Evolutionary conservation across 2,113 vertebrate species (phyloP), one percentile per base, ranked within the genome.

Genomic region (Arizona elegans): DNA sequence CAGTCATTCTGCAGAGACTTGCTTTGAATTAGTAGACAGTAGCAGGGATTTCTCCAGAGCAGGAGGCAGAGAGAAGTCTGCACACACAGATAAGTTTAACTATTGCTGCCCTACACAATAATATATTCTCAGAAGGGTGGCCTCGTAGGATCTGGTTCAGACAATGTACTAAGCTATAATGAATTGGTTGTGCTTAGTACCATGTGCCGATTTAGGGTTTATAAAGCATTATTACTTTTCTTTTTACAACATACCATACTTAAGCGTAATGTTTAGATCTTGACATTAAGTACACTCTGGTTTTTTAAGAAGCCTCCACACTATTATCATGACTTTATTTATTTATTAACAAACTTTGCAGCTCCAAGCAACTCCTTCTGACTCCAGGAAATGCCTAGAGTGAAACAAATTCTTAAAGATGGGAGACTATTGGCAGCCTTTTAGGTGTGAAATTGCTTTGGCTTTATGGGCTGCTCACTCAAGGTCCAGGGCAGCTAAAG

Each of bases 361-460:
- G 10, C 50, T 33, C 92, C 81, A 90, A 54, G 47, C 15, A 33
- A 43, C 86, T 55, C 50, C 87, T 95, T 93, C 75, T 94, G 94
- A 90, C 33, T 95, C 92, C 91, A 90, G 93, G 92, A 95, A 96
- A 94, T 95, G 95, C 47, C 91, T 94, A 90, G 88, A 96, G 94
- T 94, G 95, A 93, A 90, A 96, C 93, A 91, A 87, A 93, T 93
- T 96, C 75, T 94, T 96, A 93, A 87, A 93, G 94, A 94, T 94
- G 95, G 94, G 93, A 93, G 94, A 92, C 90, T 95, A 95, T 95
- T 95, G 24, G 88, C 93, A 96, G 92, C 94, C 95, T 95, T 95
- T 92, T 95, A 95, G 93, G 93, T 96, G 95, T 94, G 94, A 96
- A 95, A 95, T 94, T 96, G 89, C 93, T 95, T 94, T 50, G 93